Conservation (phyloP, 2,888 invertebrate species). For the Torymus auratus region DNA sequence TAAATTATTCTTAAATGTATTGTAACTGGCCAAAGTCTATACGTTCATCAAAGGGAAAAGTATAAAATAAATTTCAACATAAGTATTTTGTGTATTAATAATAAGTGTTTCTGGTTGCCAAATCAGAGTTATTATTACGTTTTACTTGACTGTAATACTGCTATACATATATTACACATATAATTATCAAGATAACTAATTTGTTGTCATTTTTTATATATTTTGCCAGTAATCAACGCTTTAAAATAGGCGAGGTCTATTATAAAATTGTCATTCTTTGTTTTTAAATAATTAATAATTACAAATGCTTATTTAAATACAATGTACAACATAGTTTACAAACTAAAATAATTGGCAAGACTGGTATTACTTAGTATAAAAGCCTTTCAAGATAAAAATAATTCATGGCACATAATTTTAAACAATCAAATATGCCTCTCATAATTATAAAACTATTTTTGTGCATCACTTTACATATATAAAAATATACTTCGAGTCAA, state of each 20-base stretch:
- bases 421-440: slow-evolving; percentile 44
- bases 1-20: slow-evolving; percentile 44
- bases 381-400: slow-evolving; percentile 46
- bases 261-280: slow-evolving; percentile 27
- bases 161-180: slow-evolving; percentile 46
- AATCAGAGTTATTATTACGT: slow-evolving; percentile 5
- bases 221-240: slow-evolving; percentile 27
- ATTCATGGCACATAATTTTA: slow-evolving; percentile 56
- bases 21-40: slow-evolving; percentile 38
- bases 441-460: slow-evolving; percentile 50
- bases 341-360: slow-evolving; percentile 52
- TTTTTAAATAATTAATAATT: slow-evolving; percentile 39
- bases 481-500: slow-evolving; percentile 54
- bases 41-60: slow-evolving; percentile 3
- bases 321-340: slow-evolving; percentile 48
- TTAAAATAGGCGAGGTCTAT: slow-evolving; percentile 44
- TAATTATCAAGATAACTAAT: slow-evolving; percentile 22
- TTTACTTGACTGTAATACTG: slow-evolving; percentile 38
- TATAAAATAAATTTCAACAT: slow-evolving; percentile 20
- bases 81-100: slow-evolving; percentile 3
- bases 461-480: slow-evolving; percentile 53
- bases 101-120: slow-evolving; percentile 16
- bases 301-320: slow-evolving; percentile 54
- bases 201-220: slow-evolving; percentile 4
- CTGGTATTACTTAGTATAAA: slow-evolving; percentile 44